Percentiles rank a stretch among this genome's conserved stretches.
Conservation (phyloP, 2,113 vertebrate species). For the Hippocampus mohnikei region DNA sequence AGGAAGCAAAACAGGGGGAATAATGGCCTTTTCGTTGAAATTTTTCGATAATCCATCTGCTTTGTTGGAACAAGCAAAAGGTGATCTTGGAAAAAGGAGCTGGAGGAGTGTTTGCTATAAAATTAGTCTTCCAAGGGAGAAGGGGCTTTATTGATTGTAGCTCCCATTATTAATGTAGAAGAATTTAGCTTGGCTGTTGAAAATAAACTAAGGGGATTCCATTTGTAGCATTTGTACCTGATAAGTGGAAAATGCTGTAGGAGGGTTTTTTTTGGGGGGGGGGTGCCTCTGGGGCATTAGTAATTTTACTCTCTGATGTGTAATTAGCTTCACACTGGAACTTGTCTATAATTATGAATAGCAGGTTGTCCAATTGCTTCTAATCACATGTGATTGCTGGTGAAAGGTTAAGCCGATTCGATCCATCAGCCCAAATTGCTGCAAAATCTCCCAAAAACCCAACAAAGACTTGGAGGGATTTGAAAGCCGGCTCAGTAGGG, state of each 20-base stretch:
- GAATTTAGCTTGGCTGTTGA: constrained; percentile 40
- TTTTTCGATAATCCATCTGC: constrained; percentile 71
- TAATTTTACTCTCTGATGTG: constrained; percentile 33
- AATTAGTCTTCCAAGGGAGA: constrained; percentile 47
- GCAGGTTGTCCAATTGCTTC: constrained; percentile 48
- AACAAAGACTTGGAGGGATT: constrained; percentile 39
- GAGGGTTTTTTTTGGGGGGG: not conserved
- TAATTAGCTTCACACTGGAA: constrained; percentile 38
- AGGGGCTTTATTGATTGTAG: constrained; percentile 49
- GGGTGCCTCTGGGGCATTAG: not conserved
- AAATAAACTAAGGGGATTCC: constrained; percentile 47
- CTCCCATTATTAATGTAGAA: constrained; percentile 53
- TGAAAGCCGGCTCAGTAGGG: constrained; percentile 45
- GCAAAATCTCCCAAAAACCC: constrained; percentile 44
- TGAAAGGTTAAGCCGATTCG: constrained; percentile 62
- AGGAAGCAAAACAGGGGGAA: constrained; percentile 65
- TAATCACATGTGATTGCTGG: constrained; percentile 64
- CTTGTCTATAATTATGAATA: constrained; percentile 39
- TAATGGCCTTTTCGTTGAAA: constrained; percentile 59
- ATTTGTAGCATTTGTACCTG: constrained; percentile 29
- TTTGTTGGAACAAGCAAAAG: constrained; percentile 59
- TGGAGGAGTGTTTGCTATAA: constrained; percentile 53
- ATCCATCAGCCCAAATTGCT: constrained; percentile 46
- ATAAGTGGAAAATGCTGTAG: not conserved
- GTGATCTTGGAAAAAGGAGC: constrained; percentile 30